These are phyloP conservation scores for Atta cephalotes DNA, from an alignment of 1,140 invertebrate genomes.

Conservation along the genomic window DNA sequence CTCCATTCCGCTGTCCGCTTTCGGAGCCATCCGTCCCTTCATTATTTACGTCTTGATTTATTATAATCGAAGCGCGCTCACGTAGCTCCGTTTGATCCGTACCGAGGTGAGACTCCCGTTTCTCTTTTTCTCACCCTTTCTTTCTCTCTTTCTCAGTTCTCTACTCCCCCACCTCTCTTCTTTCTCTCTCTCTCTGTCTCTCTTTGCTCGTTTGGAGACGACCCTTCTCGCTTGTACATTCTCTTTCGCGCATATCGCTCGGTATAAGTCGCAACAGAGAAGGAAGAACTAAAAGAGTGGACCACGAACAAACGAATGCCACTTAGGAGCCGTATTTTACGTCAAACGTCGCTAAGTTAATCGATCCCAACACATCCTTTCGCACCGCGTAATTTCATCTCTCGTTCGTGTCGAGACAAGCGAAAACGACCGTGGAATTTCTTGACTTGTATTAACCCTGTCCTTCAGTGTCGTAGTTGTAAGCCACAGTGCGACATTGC, in stretches of 20 bases:
- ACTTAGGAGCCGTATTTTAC: slow-evolving; percentile 72
- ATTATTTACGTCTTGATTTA: slow-evolving; percentile 86
- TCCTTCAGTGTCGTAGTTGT: slow-evolving; percentile 42
- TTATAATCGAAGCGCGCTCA: slow-evolving; percentile 83
- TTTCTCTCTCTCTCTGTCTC: not conserved
- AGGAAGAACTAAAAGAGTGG: slow-evolving; percentile 21
- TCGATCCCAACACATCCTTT: slow-evolving; percentile 63
- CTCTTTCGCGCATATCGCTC: slow-evolving; percentile 3
- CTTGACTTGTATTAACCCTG: slow-evolving; percentile 57
- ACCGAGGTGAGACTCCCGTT: slow-evolving; percentile 73
- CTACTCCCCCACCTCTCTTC: not conserved
- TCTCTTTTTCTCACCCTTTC: slow-evolving; percentile 48
- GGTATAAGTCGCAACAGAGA: slow-evolving; percentile 18
- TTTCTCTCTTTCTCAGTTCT: not conserved
- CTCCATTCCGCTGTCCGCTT: slow-evolving; percentile 65
- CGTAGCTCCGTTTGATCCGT: slow-evolving; percentile 80
- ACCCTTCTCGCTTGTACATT: not conserved
- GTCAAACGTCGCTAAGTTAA: slow-evolving; percentile 70
- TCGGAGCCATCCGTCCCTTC: slow-evolving; percentile 82
- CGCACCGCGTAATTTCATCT: slow-evolving; percentile 66
- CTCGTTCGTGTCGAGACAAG: slow-evolving; percentile 44
- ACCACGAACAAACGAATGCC: slow-evolving; percentile 51
- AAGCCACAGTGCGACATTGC: not conserved
- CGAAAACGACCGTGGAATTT: slow-evolving; percentile 42
- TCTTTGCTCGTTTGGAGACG: slow-evolving; percentile 3